A percentile compares a stretch with the other conserved stretches of the same genome.
These are phyloP conservation scores for Micrasema minimum DNA, from an alignment of 1,140 invertebrate genomes.

Conservation along the genomic window DNA sequence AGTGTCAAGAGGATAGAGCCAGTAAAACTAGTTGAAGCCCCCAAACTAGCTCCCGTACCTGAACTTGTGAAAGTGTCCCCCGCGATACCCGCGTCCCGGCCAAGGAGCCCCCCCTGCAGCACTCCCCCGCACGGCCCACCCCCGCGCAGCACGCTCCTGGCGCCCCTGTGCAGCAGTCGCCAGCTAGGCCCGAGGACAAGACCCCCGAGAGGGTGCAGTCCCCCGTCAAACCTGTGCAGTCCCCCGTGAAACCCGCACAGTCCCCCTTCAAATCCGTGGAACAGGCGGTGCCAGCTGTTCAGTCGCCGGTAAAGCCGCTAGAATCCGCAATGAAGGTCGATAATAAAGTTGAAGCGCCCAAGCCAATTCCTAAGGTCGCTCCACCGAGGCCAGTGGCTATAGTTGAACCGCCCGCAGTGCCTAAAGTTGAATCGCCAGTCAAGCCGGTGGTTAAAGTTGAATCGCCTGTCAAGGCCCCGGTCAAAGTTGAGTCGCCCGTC, in stretches of 20 bases:
- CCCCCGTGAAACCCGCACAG: background rate
- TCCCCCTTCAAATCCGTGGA: background rate
- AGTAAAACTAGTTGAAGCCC: slow-evolving; percentile 43
- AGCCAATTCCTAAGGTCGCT: background rate
- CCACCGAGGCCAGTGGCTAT: background rate
- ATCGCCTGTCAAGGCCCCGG: slow-evolving; percentile 13
- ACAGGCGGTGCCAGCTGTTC: background rate
- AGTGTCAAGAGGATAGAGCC: slow-evolving; percentile 4
- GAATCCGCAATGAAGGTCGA: background rate
- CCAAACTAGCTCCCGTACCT: slow-evolving; percentile 22
- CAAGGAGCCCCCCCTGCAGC: slow-evolving; percentile 20
- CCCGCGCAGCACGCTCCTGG: slow-evolving; percentile 3
- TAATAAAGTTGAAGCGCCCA: background rate
- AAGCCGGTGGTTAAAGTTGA: slow-evolving; percentile 1
- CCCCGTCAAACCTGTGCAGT: slow-evolving; percentile 24
- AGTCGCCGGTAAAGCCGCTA: background rate
- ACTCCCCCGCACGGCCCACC: slow-evolving; percentile 19
- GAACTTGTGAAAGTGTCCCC: background rate
- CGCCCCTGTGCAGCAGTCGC: slow-evolving; percentile 9
- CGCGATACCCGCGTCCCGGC: slow-evolving; percentile 2
- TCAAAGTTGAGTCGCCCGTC: background rate
- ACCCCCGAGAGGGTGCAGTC: background rate
- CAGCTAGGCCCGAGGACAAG: slow-evolving; percentile 19
- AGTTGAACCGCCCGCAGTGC: background rate
- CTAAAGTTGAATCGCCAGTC: background rate